Percentiles rank a stretch among this genome's conserved stretches.
Evolutionary conservation across 2,113 vertebrate species (phyloP).

Genomic region (Pelecanus crispus): DNA sequence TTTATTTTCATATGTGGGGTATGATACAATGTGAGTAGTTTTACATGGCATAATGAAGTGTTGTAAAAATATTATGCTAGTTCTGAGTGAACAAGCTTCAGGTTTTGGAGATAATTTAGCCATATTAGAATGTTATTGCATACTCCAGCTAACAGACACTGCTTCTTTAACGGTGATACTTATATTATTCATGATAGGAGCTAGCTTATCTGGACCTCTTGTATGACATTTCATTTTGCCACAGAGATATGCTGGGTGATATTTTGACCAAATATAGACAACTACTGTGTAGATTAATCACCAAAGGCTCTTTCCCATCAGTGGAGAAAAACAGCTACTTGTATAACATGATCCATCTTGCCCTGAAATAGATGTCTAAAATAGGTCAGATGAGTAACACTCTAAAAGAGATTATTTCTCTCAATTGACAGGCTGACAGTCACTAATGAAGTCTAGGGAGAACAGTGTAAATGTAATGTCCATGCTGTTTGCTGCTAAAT

Average conservation of each 20-base stretch:
- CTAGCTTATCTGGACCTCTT: background rate
- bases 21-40: background rate
- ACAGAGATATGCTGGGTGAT: background rate
- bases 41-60: background rate
- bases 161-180: background rate
- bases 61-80: background rate
- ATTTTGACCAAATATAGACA: background rate
- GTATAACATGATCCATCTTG: background rate
- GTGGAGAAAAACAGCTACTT: background rate
- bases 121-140: accelerated
- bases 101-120: background rate
- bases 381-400: background rate
- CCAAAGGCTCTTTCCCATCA: background rate
- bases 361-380: background rate
- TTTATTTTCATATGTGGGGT: background rate
- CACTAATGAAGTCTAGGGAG: background rate
- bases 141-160: background rate
- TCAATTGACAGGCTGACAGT: background rate
- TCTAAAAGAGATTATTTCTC: background rate
- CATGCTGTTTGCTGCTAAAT: background rate
- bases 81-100: background rate
- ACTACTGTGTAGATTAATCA: background rate
- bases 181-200: background rate
- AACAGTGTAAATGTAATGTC: background rate
- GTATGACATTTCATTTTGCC: background rate